Base-by-base conservation (phyloP, 2,113 vertebrate genomes). In the Petroica traversi region DNA sequence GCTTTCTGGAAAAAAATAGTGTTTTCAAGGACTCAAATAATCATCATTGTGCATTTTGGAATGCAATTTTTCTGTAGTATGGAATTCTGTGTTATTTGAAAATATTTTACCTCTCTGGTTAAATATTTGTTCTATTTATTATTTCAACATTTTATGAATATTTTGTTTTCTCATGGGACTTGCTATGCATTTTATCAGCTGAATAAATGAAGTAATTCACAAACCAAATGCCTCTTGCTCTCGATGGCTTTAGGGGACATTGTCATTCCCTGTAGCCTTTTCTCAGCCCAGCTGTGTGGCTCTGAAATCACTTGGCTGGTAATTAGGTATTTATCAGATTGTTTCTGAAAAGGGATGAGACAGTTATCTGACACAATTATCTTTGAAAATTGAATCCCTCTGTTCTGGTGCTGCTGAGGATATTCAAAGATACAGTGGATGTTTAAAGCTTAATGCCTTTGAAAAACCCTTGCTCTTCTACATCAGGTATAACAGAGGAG, bases 241-340 rank as follows among this genome's bases (percentile, higher is more conserved):
- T 85, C 24, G 17, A 94, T 97, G 89, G 91, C 93, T 96, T 69
- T 85, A 63, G 93, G 92, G 78, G 52, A 93, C 95, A 88, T 93
- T 92, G 86, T 94, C 96, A 96, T 97, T 97, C 89, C 95, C 77
- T 22, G 69, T 94, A 94, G 94, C 85, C 82, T 93, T 94, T 94
- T 81, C 91, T 91, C 81, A 83, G 46, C 96, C 96, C 96, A 97
- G 97, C 96, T 97, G 95, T 93, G 92, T 93, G 93, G 88, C 84
- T 97, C 85, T 97, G 96, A 97, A 98, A 98, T 98, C 97, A 98
- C 96, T 98, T 91, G 95, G 85, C 95, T 98, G 97, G 98, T 99
- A 99, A 99, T 99, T 99, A 98, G 98, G 97, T 99, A 98, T 99
- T 99, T 99, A 99, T 99, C 99, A 99, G 98, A 99, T 99, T 98